Conservation (phyloP, 2,888 invertebrate genomes). For the Chrysolina haemoptera region DNA sequence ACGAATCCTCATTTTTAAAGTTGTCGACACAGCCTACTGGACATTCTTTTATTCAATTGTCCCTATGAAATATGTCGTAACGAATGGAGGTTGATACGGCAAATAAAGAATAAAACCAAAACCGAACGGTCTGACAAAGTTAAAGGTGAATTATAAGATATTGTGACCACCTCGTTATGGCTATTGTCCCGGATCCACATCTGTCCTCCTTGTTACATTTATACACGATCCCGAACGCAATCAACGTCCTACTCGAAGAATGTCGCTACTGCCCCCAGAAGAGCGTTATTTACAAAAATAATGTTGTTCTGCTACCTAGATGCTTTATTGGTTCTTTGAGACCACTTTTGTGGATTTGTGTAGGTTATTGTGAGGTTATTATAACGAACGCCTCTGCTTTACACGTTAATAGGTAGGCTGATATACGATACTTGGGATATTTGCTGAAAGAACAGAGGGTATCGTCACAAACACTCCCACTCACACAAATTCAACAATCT, state of each 20-base stretch:
- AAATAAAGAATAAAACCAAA: slow-evolving; percentile 47
- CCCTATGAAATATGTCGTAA: slow-evolving; percentile 42
- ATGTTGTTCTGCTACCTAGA: slow-evolving; percentile 34
- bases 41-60: slow-evolving; percentile 39
- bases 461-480: too few relatives aligned
- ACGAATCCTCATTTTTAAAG: slow-evolving; percentile 31
- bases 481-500: too few relatives aligned
- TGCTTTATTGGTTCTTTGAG: slow-evolving; percentile 25
- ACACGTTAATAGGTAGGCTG: not conserved
- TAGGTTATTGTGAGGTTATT: not conserved
- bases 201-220: slow-evolving; percentile 66
- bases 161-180: slow-evolving; percentile 66
- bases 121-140: slow-evolving; percentile 45
- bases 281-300: slow-evolving; percentile 40
- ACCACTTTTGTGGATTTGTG: slow-evolving; percentile 11
- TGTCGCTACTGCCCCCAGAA: slow-evolving; percentile 47
- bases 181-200: slow-evolving; percentile 64
- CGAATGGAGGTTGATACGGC: slow-evolving; percentile 44
- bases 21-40: slow-evolving; percentile 48
- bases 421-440: not conserved
- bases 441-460: too few relatives aligned
- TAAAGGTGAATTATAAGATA: slow-evolving; percentile 58
- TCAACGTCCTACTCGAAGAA: slow-evolving; percentile 47
- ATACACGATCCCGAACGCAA: slow-evolving; percentile 50
- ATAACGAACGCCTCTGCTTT: slow-evolving; percentile 1